Evolutionary conservation across 2,797 vertebrate genomes (phyloP).

Genomic region (Leuciscus waleckii): DNA sequence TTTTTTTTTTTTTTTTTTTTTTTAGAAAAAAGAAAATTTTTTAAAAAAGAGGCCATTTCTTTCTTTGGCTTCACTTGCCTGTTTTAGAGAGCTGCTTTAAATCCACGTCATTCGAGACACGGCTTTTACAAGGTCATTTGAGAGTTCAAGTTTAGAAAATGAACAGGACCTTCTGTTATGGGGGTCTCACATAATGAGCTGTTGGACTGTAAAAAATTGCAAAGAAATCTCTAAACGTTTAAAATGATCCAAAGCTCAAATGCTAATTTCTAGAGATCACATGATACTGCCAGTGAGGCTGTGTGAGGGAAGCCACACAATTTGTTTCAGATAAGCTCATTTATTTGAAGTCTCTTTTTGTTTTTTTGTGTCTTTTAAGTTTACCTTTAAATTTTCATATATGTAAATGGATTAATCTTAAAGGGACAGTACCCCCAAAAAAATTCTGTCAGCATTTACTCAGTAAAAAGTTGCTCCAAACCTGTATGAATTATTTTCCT

Average conservation of each 20-base stretch:
- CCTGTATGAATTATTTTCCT: background rate
- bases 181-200: slow-evolving; percentile 39
- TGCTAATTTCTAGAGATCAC: background rate
- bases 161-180: slow-evolving; percentile 23
- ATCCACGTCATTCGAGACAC: slow-evolving; percentile 35
- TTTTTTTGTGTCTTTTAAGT: background rate
- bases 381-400: background rate
- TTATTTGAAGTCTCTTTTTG: background rate
- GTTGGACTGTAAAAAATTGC: background rate
- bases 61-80: slow-evolving; percentile 30
- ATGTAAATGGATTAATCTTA: background rate
- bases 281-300: background rate
- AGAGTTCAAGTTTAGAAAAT: slow-evolving; percentile 44
- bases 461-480: background rate
- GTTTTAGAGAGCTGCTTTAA: slow-evolving; percentile 29
- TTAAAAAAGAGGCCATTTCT: slow-evolving; percentile 31
- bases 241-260: background rate
- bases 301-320: background rate
- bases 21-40: too few relatives aligned
- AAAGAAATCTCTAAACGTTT: background rate
- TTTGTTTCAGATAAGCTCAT: background rate
- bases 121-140: slow-evolving; percentile 41
- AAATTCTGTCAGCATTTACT: background rate
- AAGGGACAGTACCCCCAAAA: background rate
- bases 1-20: too few relatives aligned